These are phyloP conservation scores for Otolemur garnettii DNA, from an alignment of 2,113 vertebrate genomes.

Conservation along the genomic window DNA sequence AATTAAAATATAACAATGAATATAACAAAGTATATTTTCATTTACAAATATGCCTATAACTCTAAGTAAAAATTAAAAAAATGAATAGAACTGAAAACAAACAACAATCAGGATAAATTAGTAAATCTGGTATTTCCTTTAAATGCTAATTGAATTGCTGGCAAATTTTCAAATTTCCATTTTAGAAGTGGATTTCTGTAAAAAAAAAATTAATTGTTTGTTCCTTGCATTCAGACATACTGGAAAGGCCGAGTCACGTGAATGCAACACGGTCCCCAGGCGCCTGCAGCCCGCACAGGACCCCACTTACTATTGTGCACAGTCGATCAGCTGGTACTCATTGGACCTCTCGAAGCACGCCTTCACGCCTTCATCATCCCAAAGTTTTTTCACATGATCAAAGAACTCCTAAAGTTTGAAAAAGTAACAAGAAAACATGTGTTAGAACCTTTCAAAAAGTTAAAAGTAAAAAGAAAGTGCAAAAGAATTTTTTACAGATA, in stretches of 20 bases:
- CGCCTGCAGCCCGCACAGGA: background rate
- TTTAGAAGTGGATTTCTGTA: background rate
- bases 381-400: slow-evolving; percentile 98
- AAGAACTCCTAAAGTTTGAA: slow-evolving; percentile 95
- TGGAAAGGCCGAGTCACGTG: background rate
- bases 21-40: background rate
- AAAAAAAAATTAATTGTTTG: background rate
- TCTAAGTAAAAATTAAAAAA: background rate
- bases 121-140: background rate
- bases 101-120: background rate
- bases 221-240: background rate
- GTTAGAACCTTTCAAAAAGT: background rate
- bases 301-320: slow-evolving; percentile 97
- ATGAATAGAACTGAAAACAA: background rate
- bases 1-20: slow-evolving; percentile 9
- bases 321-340: slow-evolving; percentile 99
- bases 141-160: background rate
- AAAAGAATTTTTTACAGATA: background rate
- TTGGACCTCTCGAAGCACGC: slow-evolving; percentile 99
- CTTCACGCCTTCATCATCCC: slow-evolving; percentile 99
- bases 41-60: background rate
- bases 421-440: slow-evolving; percentile 60
- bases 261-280: background rate
- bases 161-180: background rate
- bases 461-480: background rate